A percentile compares a stretch with the other conserved stretches of the same genome.
Evolutionary conservation across 2,888 invertebrate species (phyloP).

Genomic region (Glaucopsyche alexis): DNA sequence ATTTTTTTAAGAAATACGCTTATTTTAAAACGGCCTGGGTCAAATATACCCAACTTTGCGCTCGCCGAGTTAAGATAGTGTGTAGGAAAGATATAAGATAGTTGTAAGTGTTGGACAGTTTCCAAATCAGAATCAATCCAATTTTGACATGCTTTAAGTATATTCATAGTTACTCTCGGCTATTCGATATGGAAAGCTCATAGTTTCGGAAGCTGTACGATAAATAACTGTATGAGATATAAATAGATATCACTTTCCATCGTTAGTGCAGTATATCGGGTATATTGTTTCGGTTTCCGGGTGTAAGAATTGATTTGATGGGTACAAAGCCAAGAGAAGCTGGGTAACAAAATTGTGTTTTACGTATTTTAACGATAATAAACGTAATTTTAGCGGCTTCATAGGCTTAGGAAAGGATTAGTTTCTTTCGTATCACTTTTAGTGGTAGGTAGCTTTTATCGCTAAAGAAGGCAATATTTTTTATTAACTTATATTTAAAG

Average conservation of each 20-base stretch:
- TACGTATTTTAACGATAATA: neutral
- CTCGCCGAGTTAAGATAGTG: too few species aligned
- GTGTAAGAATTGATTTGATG: neutral
- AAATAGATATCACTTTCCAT: conserved; percentile 14
- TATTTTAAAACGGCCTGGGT: too few species aligned
- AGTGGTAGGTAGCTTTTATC: too few species aligned
- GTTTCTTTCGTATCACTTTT: too few species aligned
- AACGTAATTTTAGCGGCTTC: too few species aligned
- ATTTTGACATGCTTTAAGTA: conserved; percentile 3
- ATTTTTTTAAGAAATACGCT: too few species aligned
- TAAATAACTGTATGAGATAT: conserved; percentile 9
- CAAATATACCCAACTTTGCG: too few species aligned
- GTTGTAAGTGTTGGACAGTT: neutral
- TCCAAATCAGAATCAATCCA: conserved; percentile 19
- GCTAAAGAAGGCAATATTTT: too few species aligned
- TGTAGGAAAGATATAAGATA: neutral
- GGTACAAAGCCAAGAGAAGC: neutral
- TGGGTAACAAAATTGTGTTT: neutral
- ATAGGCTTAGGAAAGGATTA: too few species aligned
- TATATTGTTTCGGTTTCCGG: neutral
- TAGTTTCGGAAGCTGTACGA: conserved; percentile 21
- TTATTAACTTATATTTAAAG: too few species aligned
- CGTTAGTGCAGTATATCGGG: neutral
- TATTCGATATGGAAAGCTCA: neutral
- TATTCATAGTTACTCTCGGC: conserved; percentile 6